These are phyloP conservation scores for Pseudococcus longispinus DNA, from an alignment of 2,888 invertebrate species.

Conservation along the genomic window DNA sequence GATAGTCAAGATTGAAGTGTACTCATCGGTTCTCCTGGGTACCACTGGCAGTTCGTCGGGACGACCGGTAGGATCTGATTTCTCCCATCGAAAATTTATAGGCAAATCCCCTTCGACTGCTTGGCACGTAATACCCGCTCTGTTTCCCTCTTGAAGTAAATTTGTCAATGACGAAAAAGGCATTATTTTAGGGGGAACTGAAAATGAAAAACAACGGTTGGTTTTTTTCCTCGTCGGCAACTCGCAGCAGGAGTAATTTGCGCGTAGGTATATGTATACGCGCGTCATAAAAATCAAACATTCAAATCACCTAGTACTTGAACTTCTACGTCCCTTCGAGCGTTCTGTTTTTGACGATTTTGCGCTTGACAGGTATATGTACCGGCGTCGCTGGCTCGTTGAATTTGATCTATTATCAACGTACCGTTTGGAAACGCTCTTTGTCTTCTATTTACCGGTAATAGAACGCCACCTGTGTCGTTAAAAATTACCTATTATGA, in stretches of 20 bases:
- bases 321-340: constrained; percentile 62
- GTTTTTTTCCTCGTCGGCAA: neutral
- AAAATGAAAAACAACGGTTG: constrained; percentile 59
- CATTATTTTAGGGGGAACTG: constrained; percentile 84
- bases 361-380: constrained; percentile 66
- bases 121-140: constrained; percentile 88
- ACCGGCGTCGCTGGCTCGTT: constrained; percentile 65
- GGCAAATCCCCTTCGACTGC: constrained; percentile 92
- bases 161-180: constrained; percentile 84
- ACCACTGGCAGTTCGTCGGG: constrained; percentile 70
- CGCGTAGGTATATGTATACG: neutral
- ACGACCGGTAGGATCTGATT: constrained; percentile 71
- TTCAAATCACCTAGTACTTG: constrained; percentile 62
- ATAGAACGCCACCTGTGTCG: constrained; percentile 63
- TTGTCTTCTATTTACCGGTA: constrained; percentile 66
- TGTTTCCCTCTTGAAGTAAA: constrained; percentile 81
- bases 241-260: neutral
- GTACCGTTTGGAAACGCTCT: constrained; percentile 65
- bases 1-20: constrained; percentile 84
- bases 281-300: constrained; percentile 36
- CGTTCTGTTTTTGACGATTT: constrained; percentile 63
- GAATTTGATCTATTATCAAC: constrained; percentile 65
- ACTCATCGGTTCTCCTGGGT: constrained; percentile 77
- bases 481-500: constrained; percentile 24
- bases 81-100: constrained; percentile 89